Percentiles rank a stretch among this genome's conserved stretches.
Conservation (phyloP, 2,797 vertebrate genomes). For the Syndactyla subalaris region DNA sequence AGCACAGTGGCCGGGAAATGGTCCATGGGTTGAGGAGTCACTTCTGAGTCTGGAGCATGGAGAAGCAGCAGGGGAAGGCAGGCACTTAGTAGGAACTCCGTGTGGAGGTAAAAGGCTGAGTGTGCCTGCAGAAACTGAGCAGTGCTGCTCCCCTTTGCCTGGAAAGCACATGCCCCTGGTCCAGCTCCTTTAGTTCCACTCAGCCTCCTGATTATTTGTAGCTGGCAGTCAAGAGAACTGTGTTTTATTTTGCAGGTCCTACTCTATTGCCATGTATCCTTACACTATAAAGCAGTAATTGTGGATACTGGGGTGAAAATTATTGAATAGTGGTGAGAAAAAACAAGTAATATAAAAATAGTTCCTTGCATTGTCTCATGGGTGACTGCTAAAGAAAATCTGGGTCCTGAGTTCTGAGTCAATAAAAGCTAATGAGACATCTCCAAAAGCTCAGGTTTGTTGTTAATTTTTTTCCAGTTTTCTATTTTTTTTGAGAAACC, state of each 20-base stretch:
- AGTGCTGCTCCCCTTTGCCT: fast-evolving
- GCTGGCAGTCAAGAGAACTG: not conserved
- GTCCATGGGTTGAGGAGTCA: not conserved
- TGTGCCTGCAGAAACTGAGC: not conserved
- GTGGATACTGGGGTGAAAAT: fast-evolving
- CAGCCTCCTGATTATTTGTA: fast-evolving
- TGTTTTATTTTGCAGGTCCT: not conserved
- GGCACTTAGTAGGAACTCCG: fast-evolving
- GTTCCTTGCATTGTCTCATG: not conserved
- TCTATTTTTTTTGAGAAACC: not conserved
- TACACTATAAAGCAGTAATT: not conserved
- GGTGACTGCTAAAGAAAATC: not conserved
- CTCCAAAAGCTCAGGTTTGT: not conserved
- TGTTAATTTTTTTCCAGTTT: not conserved
- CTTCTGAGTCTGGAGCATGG: not conserved
- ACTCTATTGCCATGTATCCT: fast-evolving
- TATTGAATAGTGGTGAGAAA: not conserved
- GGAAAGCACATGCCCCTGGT: fast-evolving
- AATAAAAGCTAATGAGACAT: not conserved
- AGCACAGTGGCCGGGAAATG: not conserved
- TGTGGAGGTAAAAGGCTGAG: fast-evolving
- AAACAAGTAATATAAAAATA: not conserved
- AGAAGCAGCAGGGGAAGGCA: not conserved
- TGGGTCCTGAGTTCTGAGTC: not conserved
- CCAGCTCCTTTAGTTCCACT: fast-evolving